Evolutionary conservation across 2,888 invertebrate species (phyloP), one percentile per base, ranked within the genome.

Genomic region (Drosophila kambysellisi): DNA sequence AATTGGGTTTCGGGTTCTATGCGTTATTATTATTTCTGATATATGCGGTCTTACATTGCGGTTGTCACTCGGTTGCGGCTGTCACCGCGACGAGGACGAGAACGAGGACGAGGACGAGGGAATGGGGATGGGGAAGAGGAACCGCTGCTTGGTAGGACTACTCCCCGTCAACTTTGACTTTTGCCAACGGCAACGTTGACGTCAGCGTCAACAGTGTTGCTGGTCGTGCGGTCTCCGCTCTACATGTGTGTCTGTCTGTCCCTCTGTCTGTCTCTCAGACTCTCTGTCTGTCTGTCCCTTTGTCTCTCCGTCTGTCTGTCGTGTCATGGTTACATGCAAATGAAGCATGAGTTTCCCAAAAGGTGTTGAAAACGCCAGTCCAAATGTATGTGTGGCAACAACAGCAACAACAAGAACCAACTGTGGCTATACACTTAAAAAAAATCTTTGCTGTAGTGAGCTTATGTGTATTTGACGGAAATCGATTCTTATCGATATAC

Each of bases 1-100:
- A 75, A 78, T 77, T 81, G 70, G 74, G 75, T 69, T 75, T 63
- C 46, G 62, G 30, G 56, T 66, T 71, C 68, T 58, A 54, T 76
- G 76, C 86, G 87, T 82, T 85, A 85, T 85, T 85, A 85, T 85
- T 90, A 90, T 86, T 88, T 86, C 88, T 86, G 86, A 86, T 86
- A 83, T 86, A 90, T 86, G 90, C 86, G 86, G 86, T 90, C 90
- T 90, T 88, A 88, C 83, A 85, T 86, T 86, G 90, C 79, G 86
- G 86, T 76, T 86, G 86, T 89, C 86, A 88, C 77, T 79, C 88
- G 76, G 78, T 71, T 81, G 70, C 68, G 72, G 76, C 76, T 81
- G 82, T 78, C 80, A 82, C 70, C 88, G 64, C 70, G 59, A 53
- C 48, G 41, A 61, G 52, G 33, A 59, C 48, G 52, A 43, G 29